These are phyloP conservation scores for Hemicentrotus pulcherrimus DNA, from an alignment of 35 echinoderm and acorn worm genomes.

Conservation along the genomic window DNA sequence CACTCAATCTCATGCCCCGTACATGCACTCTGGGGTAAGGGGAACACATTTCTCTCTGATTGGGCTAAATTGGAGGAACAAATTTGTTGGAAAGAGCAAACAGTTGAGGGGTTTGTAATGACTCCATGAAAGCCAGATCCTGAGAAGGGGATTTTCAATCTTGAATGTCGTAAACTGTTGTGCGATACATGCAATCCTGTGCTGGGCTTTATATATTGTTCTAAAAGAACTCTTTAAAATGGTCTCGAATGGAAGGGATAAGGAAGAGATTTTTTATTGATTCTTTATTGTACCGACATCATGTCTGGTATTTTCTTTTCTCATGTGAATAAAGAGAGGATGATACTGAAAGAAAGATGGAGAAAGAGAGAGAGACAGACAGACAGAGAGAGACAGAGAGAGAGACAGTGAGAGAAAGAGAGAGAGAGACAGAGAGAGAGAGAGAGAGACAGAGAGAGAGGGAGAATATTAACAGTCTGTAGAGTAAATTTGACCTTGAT, in stretches of 20 bases:
- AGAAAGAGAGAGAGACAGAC: background rate
- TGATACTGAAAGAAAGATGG: too few species aligned
- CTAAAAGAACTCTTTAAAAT: background rate
- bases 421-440: background rate
- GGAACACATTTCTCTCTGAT: conserved; percentile 23
- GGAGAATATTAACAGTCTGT: background rate
- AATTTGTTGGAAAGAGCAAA: background rate
- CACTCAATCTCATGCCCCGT: background rate
- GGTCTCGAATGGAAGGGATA: background rate
- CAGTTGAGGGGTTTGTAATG: conserved; percentile 1
- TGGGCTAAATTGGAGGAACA: conserved; percentile 23
- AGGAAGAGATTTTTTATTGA: background rate
- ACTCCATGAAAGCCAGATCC: background rate
- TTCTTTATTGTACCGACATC: background rate
- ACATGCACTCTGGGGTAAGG: background rate
- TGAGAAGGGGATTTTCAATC: background rate
- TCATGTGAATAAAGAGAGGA: background rate
- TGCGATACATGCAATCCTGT: background rate
- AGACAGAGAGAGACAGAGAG: background rate
- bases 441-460: background rate
- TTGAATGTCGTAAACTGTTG: background rate
- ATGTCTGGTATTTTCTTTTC: background rate
- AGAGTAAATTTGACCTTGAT: too few species aligned
- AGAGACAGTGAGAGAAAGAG: background rate
- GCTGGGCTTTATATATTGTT: background rate